phyloP scores from a whole-genome alignment of 2,797 vertebrate species.

The Melanotaenia boesemani region DNA sequence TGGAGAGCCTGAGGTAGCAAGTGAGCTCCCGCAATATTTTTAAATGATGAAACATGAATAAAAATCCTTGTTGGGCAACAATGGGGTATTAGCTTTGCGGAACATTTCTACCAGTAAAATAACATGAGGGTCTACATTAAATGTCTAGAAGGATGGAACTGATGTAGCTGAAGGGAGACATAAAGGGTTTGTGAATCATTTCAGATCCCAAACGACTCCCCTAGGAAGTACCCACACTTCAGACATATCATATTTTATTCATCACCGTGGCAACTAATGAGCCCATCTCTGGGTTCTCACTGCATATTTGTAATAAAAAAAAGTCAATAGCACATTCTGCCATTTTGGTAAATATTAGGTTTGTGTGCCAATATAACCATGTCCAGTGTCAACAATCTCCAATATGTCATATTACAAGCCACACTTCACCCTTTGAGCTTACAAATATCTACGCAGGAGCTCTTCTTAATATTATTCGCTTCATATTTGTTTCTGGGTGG shows the following conservation, averaged over 20 bases:
- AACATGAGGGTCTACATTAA: slow-evolving; percentile 16
- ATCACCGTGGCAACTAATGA: slow-evolving; percentile 76
- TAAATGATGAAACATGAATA: slow-evolving; percentile 47
- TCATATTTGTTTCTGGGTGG: slow-evolving; percentile 35
- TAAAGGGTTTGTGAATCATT: slow-evolving; percentile 68
- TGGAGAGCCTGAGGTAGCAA: slow-evolving; percentile 24
- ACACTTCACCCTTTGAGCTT: background rate
- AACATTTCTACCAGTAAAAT: slow-evolving; percentile 10
- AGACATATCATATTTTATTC: slow-evolving; percentile 82
- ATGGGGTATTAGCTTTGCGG: slow-evolving; percentile 8
- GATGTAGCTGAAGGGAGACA: slow-evolving; percentile 9
- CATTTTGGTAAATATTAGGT: background rate
- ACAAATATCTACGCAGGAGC: background rate
- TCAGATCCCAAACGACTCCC: slow-evolving; percentile 64
- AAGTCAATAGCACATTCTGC: background rate
- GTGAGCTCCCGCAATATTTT: slow-evolving; percentile 21
- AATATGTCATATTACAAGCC: slow-evolving; percentile 17
- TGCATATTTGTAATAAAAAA: slow-evolving; percentile 34
- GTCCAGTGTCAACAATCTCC: background rate
- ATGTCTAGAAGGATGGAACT: slow-evolving; percentile 25
- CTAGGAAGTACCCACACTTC: slow-evolving; percentile 62
- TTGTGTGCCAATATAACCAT: slow-evolving; percentile 7
- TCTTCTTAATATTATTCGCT: slow-evolving; percentile 31
- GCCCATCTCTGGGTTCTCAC: slow-evolving; percentile 51
- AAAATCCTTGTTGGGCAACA: slow-evolving; percentile 25